Evolutionary conservation across 2,113 vertebrate genomes (phyloP), one percentile per base, ranked within the genome.

Genomic region (Catharus bicknelli): DNA sequence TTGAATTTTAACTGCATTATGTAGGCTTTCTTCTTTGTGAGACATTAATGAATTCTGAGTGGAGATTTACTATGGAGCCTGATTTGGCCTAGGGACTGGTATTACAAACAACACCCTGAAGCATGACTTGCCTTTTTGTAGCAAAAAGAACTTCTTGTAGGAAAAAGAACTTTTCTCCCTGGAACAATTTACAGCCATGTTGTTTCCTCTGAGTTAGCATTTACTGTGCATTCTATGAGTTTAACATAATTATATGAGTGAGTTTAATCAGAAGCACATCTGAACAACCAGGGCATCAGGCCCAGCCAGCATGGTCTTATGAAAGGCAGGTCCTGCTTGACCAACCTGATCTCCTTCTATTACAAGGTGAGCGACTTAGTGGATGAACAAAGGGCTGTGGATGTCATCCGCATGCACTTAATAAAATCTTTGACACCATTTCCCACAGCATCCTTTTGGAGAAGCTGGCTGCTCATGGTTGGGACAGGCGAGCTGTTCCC

Each of bases 401-500:
- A 30, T 62, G 18, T 34, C 4, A 2, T 36, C 9, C 47, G 11
- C 5, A 3, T 36, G 19, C 22, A 53, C 10, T 77, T 77, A 6
- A 15, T 17, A 72, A 67, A 67, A 36, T 26, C 42, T 51, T 80
- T 62, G 26, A 61, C 18, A 36, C 6, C 2, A 6, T 25, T 47
- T 62, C 26, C 38, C 43, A 63, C 27, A 59, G 23, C 48, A 48
- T 63, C 21, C 23, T 53, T 14, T 16, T 83, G 45, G 34, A 64
- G 32, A 83, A 69, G 43, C 53, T 53, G 34, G 23, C 43, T 59
- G 27, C 18, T 50, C 12, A 3, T 26, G 23, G 48, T 32, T 59
- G 59, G 22, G 34, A 32, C 0, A 0, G 16, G 7, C 3, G 1
- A 12, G 40, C 3, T 13, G 15, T 40, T 58, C 0, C 0, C 30